Evolutionary conservation across 2,113 vertebrate genomes (phyloP).

Genomic region (Crotophaga sulcirostris): DNA sequence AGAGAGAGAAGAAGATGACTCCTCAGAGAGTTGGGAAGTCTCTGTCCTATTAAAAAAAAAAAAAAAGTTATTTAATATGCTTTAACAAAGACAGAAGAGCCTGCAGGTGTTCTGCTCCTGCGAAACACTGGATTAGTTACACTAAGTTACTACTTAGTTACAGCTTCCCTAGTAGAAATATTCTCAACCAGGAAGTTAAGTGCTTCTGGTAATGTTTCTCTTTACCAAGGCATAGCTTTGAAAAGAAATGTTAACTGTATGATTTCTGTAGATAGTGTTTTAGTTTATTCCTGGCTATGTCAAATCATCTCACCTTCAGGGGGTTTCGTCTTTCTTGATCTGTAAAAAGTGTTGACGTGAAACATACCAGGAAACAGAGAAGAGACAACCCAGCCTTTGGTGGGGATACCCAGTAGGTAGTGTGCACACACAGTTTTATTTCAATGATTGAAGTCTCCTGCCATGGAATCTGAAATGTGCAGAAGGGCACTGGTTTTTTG

Average conservation of each 20-base stretch:
- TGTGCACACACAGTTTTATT: neutral
- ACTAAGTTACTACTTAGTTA: neutral
- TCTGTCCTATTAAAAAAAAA: neutral
- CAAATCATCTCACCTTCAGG: neutral
- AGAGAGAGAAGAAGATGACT: neutral
- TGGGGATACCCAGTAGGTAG: neutral
- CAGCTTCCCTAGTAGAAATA: neutral
- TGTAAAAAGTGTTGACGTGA: neutral
- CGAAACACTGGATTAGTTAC: neutral
- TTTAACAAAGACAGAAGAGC: neutral
- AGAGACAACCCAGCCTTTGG: neutral
- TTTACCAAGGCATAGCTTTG: neutral
- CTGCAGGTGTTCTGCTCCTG: neutral
- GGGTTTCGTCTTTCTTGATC: neutral
- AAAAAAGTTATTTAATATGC: neutral
- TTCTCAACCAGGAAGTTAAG: neutral
- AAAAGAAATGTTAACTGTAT: neutral
- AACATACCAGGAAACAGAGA: neutral
- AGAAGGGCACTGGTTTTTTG: neutral
- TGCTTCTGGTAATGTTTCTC: neutral
- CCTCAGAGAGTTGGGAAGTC: neutral
- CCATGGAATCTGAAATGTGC: neutral
- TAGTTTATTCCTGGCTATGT: neutral
- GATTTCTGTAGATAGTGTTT: neutral
- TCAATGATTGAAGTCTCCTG: rapidly evolving